These are phyloP conservation scores for Meda fulgida DNA, from an alignment of 2,797 vertebrate species.

Conservation along the genomic window DNA sequence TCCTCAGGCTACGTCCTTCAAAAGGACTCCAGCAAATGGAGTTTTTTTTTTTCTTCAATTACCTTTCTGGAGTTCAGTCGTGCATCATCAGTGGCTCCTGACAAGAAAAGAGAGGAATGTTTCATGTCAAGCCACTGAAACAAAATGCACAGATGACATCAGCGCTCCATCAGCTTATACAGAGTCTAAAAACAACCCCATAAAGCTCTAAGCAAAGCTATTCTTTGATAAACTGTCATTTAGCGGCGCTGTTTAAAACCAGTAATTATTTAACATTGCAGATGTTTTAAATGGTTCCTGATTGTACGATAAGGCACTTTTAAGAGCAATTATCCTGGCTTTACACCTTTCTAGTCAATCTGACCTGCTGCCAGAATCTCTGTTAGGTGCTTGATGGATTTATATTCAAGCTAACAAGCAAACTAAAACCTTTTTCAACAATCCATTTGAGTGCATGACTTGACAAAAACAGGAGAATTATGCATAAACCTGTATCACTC, in stretches of 20 bases:
- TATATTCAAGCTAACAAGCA: constrained; percentile 6
- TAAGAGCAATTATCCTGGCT: constrained; percentile 30
- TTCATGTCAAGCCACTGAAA: constrained; percentile 38
- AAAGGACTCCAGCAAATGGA: constrained; percentile 41
- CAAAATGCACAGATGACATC: constrained; percentile 22
- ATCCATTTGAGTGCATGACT: not conserved
- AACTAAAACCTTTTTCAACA: constrained; percentile 17
- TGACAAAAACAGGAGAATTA: not conserved
- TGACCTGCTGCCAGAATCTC: constrained; percentile 26
- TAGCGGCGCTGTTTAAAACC: constrained; percentile 14
- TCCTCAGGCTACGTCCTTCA: constrained; percentile 65
- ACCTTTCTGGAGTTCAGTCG: constrained; percentile 58
- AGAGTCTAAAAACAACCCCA: not conserved
- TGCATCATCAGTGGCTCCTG: constrained; percentile 62
- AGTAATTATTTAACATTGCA: constrained; percentile 37
- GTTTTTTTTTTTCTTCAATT: constrained; percentile 6
- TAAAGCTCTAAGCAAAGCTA: not conserved
- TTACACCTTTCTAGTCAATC: not conserved
- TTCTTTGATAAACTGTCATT: constrained; percentile 28
- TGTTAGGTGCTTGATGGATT: constrained; percentile 28
- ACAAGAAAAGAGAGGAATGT: constrained; percentile 57
- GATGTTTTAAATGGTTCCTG: constrained; percentile 42
- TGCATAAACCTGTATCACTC: not conserved
- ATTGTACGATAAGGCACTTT: not conserved
- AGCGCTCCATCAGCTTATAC: not conserved